Evolutionary conservation across 2,113 vertebrate species (phyloP), one percentile per base, ranked within the genome.

Genomic region (Chloropsis cyanopogon): DNA sequence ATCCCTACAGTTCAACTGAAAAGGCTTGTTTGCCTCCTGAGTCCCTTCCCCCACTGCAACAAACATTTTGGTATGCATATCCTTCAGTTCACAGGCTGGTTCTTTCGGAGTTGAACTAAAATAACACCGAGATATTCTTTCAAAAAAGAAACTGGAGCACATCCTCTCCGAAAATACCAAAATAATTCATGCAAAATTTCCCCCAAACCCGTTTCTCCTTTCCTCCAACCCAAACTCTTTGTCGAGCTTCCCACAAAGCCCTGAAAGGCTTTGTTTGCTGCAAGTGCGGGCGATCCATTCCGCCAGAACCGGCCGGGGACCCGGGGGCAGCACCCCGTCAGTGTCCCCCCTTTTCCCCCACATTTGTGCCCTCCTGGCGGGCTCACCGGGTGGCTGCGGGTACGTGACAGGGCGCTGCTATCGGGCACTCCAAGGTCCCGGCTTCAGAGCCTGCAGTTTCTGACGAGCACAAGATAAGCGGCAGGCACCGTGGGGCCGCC

Each of bases 381-480:
- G 5, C 44, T 44, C 12, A 7, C 7, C 12, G 4, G 14, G 31
- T 14, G 11, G 26, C 56, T 8, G 63, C 2, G 10, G 37, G 37
- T 37, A 37, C 37, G 37, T 37, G 37, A n/a, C 3, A 5, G 2
- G 4, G 33, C 4, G 83, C 69, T 61, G 64, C n/a, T 21, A 0
- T 26, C 4, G 4, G 25, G 14, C 11, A 14, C 7, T 29, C 24
- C 39, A 2, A 49, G 28, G 57, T 25, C 10, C 12, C 4, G 2
- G 0, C 13, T 50, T 25, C 1, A 7, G 20, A n/a, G 31, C 31
- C 16, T 7, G 22, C 26, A 19, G 16, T 46, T 77, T 35, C 6
- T 28, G 47, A 25, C 15, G 26, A 86, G 24, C 12, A n/a, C 8
- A 0, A 9, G 12, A 19, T 0, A 5, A 16, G 1, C 41, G 23